Evolutionary conservation across 2,113 vertebrate species (phyloP), one percentile per base, ranked within the genome.

Genomic region (Actenoides hombroni): DNA sequence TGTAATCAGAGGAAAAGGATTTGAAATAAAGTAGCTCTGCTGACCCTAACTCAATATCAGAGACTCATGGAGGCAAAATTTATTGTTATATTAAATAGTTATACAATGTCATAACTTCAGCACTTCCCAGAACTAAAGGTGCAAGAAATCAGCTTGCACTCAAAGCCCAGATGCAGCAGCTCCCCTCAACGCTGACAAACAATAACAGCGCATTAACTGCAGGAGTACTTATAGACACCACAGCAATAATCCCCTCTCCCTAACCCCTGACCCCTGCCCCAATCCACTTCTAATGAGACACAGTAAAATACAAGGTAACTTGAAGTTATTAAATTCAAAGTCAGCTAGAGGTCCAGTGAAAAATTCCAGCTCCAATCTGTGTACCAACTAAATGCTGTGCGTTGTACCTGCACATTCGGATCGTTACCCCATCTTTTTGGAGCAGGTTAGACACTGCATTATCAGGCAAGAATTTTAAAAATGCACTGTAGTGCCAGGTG

Each of bases 401-500:
- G 59, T 20, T 79, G 82, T 48, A 61, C 67, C 84, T 57, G 39
- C 80, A 54, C 59, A 11, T 23, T 57, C 2, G 0, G 19, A 19
- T n/a, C 48, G 83, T 51, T 59, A 70, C 4, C 53, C 69, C 80
- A 88, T 40, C 84, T 54, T 37, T 92, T 3, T 49, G 68, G 78
- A 71, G 28, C 42, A 68, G 56, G 80, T 23, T 57, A 29, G 25
- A 71, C 71, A 46, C 70, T 81, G 78, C 67, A 71, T 7, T 81
- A 92, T 33, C 85, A 82, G 78, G 83, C 80, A 93, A 71, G 89
- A 85, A 94, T 93, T 39, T 79, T 0, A 85, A 68, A 86, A 82
- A 94, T 83, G 86, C 53, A 23, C 51, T 74, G 33, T 5, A 77
- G 68, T 90, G 88, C 93, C 95, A 94, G 88, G 92, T 93, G 88